Evolutionary conservation across 2,888 invertebrate species (phyloP).

Genomic region (Harpalus rufipes): DNA sequence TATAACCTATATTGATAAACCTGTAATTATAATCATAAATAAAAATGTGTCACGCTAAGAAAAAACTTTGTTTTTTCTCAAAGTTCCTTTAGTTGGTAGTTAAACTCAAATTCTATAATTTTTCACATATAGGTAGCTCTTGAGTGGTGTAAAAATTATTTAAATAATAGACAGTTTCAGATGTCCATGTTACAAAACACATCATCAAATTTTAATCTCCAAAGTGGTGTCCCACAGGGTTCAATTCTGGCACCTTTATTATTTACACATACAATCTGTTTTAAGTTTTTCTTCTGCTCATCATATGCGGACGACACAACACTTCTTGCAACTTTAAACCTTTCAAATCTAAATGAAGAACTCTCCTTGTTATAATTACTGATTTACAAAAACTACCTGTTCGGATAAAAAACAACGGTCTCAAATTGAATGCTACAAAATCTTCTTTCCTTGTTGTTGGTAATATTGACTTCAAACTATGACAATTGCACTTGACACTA

Average conservation of each 20-base stretch:
- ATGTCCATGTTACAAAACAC: not conserved
- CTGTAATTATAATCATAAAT: conserved; percentile 60
- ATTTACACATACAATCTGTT: not conserved
- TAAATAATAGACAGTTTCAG: too few relatives aligned
- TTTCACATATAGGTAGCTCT: too few relatives aligned
- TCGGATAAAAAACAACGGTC: not conserved
- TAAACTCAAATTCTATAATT: too few relatives aligned
- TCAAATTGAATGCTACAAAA: not conserved
- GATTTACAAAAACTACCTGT: not conserved
- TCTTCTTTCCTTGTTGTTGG: not conserved
- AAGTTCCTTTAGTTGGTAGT: too few relatives aligned
- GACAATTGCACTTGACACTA: too few relatives aligned
- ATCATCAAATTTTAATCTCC: not conserved
- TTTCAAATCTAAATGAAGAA: not conserved
- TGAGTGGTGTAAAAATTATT: too few relatives aligned
- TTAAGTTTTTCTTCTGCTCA: not conserved
- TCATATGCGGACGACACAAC: not conserved
- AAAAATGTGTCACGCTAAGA: conserved; percentile 33
- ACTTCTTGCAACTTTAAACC: too few relatives aligned
- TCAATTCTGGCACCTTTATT: not conserved
- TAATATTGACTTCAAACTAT: not conserved
- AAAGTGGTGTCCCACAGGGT: not conserved
- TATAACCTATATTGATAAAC: conserved; percentile 63
- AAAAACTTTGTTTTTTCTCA: not conserved
- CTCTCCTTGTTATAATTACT: not conserved